Percentiles rank a stretch among this genome's conserved stretches.
These are phyloP conservation scores for Sceloporus tristichus DNA, from an alignment of 2,113 vertebrate species.

Conservation along the genomic window DNA sequence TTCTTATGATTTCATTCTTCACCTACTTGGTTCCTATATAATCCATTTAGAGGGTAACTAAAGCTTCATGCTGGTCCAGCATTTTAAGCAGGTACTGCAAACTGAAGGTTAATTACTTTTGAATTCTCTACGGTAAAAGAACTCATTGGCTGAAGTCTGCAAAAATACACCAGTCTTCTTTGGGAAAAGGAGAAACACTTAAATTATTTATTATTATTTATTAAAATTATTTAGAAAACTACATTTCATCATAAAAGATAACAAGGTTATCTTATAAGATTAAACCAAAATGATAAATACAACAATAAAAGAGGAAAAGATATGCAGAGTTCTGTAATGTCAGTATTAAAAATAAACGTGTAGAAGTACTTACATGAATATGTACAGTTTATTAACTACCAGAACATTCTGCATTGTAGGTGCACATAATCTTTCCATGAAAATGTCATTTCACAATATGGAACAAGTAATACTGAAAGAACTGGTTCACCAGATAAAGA, in stretches of 20 bases:
- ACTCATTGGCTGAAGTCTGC: not conserved
- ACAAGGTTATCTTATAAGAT: not conserved
- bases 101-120: not conserved
- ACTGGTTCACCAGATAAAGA: not conserved
- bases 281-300: not conserved
- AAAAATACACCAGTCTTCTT: not conserved
- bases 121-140: not conserved
- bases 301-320: no score
- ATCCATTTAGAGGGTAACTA: not conserved
- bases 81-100: not conserved
- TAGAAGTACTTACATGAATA: no score
- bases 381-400: no score
- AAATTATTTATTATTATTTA: not conserved
- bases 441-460: no score
- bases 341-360: no score
- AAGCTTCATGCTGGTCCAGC: not conserved
- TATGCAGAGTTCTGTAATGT: no score
- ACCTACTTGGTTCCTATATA: not conserved
- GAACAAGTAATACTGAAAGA: no score
- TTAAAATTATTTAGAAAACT: not conserved
- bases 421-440: no score
- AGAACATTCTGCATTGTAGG: no score
- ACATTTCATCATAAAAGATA: not conserved
- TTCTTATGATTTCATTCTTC: not conserved
- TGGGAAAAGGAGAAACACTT: not conserved